phyloP scores from a whole-genome alignment of 2,888 invertebrate species.

The Schizaphis graminum region DNA sequence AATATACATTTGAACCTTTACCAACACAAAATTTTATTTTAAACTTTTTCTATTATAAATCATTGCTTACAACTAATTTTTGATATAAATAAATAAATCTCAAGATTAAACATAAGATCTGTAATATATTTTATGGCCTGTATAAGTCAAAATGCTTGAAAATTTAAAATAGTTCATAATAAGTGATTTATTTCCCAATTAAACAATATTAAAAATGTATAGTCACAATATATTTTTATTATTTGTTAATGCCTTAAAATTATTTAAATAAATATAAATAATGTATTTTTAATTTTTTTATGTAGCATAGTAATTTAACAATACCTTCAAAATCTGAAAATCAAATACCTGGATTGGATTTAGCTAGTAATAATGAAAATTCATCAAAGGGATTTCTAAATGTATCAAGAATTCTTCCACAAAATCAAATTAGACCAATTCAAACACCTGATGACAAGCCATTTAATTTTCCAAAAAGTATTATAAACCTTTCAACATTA shows the following conservation, averaged over 20 bases:
- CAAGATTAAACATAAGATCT: too few relatives aligned
- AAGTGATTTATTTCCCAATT: too few relatives aligned
- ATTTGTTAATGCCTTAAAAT: neutral
- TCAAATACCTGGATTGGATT: conserved; percentile 82
- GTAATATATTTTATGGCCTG: too few relatives aligned
- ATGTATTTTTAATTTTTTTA: neutral
- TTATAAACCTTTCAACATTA: neutral
- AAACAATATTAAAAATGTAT: too few relatives aligned
- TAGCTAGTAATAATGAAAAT: conserved; percentile 72
- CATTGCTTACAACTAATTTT: too few relatives aligned
- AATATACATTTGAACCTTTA: too few relatives aligned
- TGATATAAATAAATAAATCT: too few relatives aligned
- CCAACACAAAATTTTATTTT: too few relatives aligned
- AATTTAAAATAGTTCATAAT: too few relatives aligned
- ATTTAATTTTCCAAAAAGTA: conserved; percentile 66
- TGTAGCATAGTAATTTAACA: conserved; percentile 30
- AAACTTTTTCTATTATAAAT: too few relatives aligned
- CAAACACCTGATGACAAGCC: conserved; percentile 67
- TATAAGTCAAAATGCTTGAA: too few relatives aligned
- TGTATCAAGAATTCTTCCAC: conserved; percentile 62
- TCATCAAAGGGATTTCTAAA: neutral
- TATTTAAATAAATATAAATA: neutral
- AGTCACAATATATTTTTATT: neutral
- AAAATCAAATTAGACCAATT: conserved; percentile 66
- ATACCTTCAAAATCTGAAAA: conserved; percentile 69